Conservation (phyloP, 2,113 vertebrate genomes). For the Rhinichthys klamathensis region DNA sequence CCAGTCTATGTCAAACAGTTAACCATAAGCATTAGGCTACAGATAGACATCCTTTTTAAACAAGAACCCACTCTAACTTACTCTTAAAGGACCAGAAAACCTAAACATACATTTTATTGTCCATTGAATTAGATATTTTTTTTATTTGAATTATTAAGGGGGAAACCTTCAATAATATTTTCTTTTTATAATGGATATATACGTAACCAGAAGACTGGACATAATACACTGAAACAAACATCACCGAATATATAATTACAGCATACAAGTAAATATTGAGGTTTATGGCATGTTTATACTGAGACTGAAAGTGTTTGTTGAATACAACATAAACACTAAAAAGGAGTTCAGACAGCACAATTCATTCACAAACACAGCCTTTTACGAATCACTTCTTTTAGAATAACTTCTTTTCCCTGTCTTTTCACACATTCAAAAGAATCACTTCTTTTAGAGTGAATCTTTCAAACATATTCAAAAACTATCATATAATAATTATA, state of each 20-base stretch:
- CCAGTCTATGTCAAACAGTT: conserved; percentile 21
- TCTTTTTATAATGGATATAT: neutral
- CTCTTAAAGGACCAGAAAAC: neutral
- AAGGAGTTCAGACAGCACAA: neutral
- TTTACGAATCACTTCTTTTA: no score
- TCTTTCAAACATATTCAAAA: conserved; percentile 16
- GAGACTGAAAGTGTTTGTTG: neutral
- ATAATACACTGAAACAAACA: conserved; percentile 1
- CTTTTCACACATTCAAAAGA: no score
- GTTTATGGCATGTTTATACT: neutral
- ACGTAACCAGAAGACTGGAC: neutral
- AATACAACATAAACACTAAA: conserved; percentile 29
- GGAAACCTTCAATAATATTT: neutral
- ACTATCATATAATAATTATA: no score
- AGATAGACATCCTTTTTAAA: conserved; percentile 24
- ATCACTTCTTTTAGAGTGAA: neutral
- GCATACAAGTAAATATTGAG: neutral
- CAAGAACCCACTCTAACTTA: conserved; percentile 9
- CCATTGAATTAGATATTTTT: neutral
- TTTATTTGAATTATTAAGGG: conserved; percentile 13
- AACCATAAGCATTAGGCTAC: conserved; percentile 13
- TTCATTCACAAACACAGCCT: neutral
- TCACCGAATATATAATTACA: neutral
- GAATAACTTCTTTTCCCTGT: no score
- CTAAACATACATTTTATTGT: neutral